Percentiles rank a stretch among this genome's conserved stretches.
These are phyloP conservation scores for Strigamia transsilvanica DNA, from an alignment of 2,888 invertebrate genomes.

Conservation along the genomic window DNA sequence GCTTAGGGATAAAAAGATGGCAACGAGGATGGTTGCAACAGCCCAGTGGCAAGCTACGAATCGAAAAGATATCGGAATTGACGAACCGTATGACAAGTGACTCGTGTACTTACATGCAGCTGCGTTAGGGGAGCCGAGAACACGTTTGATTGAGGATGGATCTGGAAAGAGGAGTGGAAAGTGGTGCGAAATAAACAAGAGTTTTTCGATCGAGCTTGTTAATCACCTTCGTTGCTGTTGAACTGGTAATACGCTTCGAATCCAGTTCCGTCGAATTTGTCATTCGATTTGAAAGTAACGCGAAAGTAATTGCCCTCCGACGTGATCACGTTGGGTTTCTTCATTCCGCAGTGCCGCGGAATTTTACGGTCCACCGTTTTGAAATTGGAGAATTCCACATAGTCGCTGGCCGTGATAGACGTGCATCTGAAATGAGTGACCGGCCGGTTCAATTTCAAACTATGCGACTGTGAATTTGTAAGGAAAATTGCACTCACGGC, in stretches of 20 bases:
- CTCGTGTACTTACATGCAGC: neutral
- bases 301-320: constrained; percentile 94
- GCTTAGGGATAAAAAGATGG: constrained; percentile 14
- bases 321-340: constrained; percentile 63
- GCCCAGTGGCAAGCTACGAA: constrained; percentile 15
- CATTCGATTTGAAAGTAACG: constrained; percentile 93
- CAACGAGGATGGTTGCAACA: constrained; percentile 10
- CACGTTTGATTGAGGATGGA: constrained; percentile 26
- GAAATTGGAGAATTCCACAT: constrained; percentile 95
- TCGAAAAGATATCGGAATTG: neutral
- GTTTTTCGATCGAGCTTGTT: neutral
- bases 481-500: constrained; percentile 75
- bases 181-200: constrained; percentile 2
- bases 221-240: constrained; percentile 59
- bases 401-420: constrained; percentile 90
- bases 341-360: constrained; percentile 85
- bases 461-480: neutral
- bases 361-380: constrained; percentile 89
- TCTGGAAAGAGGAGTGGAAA: neutral
- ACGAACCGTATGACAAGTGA: neutral
- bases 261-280: constrained; percentile 90
- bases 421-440: constrained; percentile 75
- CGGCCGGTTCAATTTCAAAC: neutral
- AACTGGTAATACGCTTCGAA: constrained; percentile 93
- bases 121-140: neutral